These are phyloP conservation scores for Sweltsa coloradensis DNA, from an alignment of 1,140 invertebrate species.

Conservation along the genomic window DNA sequence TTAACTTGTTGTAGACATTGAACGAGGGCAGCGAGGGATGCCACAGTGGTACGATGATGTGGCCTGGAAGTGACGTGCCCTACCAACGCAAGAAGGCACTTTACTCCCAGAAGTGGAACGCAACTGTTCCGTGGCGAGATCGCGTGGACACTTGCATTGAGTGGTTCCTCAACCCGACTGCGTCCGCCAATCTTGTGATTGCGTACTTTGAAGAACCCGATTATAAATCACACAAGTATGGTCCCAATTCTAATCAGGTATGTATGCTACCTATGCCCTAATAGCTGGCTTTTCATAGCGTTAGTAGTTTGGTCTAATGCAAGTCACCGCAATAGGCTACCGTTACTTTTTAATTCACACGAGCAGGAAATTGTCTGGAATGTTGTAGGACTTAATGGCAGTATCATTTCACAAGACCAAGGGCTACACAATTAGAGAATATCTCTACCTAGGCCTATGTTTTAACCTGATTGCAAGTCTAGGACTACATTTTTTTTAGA, in stretches of 20 bases:
- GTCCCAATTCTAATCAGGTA: conserved; percentile 32
- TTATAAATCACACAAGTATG: conserved; percentile 37
- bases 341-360: too few species aligned
- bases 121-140: conserved; percentile 33
- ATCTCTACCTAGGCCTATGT: too few species aligned
- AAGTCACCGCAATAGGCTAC: too few species aligned
- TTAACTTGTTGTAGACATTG: conserved; percentile 34
- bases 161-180: conserved; percentile 46
- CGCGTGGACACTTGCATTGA: conserved; percentile 45
- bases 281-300: too few species aligned
- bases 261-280: too few species aligned
- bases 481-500: too few species aligned
- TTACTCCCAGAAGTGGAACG: conserved; percentile 18
- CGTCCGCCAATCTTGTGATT: conserved; percentile 47
- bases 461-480: too few species aligned
- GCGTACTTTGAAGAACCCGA: conserved; percentile 66
- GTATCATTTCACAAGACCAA: too few species aligned
- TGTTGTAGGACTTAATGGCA: too few species aligned
- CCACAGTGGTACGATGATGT: conserved; percentile 46
- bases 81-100: conserved; percentile 33
- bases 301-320: too few species aligned
- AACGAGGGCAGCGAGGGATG: conserved; percentile 38
- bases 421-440: too few species aligned
- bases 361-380: too few species aligned
- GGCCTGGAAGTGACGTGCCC: conserved; percentile 37